phyloP scores from a whole-genome alignment of 2,888 invertebrate genomes.

The Caradrina clavipalpis region DNA sequence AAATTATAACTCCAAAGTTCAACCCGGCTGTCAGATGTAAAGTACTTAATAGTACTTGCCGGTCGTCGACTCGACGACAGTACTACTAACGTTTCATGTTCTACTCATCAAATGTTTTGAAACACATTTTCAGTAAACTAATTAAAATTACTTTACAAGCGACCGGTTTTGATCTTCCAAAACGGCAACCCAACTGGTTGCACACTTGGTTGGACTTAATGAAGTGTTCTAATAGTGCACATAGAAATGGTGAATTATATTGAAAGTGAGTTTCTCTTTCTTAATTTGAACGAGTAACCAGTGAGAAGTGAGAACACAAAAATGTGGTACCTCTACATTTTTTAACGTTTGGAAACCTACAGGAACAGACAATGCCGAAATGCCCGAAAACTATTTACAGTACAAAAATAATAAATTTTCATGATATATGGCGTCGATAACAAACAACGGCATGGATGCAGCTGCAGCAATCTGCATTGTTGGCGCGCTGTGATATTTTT shows the following conservation, averaged over 20 bases:
- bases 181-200: too few relatives aligned
- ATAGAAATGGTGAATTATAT: background rate
- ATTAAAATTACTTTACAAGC: too few relatives aligned
- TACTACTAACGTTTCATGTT: background rate
- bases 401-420: background rate
- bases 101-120: too few relatives aligned
- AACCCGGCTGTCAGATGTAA: slow-evolving; percentile 47
- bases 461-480: background rate
- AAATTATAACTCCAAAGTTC: slow-evolving; percentile 67
- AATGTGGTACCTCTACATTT: slow-evolving; percentile 1
- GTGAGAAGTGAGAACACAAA: slow-evolving; percentile 1
- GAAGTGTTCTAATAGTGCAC: background rate
- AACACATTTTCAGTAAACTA: too few relatives aligned
- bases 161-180: too few relatives aligned
- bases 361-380: background rate
- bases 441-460: too few relatives aligned
- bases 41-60: slow-evolving; percentile 37
- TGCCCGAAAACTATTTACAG: background rate
- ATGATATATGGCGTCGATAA: too few relatives aligned
- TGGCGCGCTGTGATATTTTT: background rate
- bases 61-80: background rate
- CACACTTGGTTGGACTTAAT: too few relatives aligned
- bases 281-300: background rate
- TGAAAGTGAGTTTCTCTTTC: slow-evolving; percentile 11
- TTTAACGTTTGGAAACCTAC: slow-evolving; percentile 20